Conservation (phyloP, 2,797 vertebrate species). For the Sarcoramphus papa region DNA sequence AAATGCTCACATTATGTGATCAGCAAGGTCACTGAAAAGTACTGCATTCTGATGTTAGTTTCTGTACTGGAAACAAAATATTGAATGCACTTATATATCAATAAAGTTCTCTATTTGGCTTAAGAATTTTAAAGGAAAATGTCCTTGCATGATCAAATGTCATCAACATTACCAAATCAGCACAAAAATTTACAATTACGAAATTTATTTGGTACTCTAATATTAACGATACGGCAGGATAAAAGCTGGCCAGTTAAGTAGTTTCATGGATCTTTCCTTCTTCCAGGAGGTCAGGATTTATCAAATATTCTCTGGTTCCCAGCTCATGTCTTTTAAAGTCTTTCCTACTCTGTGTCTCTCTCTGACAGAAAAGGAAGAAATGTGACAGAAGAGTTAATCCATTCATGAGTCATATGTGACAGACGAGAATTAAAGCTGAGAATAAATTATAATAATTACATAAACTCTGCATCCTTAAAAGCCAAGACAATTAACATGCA, state of each 20-base stretch:
- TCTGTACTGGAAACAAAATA: background rate
- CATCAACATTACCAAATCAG: background rate
- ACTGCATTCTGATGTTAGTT: background rate
- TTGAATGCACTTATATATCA: background rate
- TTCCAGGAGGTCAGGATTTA: background rate
- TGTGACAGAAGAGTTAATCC: slow-evolving; percentile 32
- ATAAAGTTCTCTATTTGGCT: background rate
- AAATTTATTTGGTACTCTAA: background rate
- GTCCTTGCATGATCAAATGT: background rate
- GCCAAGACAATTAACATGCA: slow-evolving; percentile 35
- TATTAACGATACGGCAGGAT: background rate
- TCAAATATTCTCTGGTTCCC: background rate
- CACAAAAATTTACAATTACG: background rate
- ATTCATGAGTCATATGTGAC: slow-evolving; percentile 34
- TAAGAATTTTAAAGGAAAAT: background rate
- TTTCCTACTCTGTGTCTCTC: background rate
- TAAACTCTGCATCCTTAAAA: slow-evolving; percentile 26
- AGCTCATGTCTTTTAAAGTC: background rate
- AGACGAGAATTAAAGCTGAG: slow-evolving; percentile 30
- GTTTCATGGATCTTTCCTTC: background rate
- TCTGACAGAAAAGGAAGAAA: slow-evolving; percentile 4
- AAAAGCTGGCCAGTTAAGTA: background rate
- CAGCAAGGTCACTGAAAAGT: background rate
- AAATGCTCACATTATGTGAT: background rate
- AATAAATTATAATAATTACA: slow-evolving; percentile 56